Evolutionary conservation across 1,140 invertebrate genomes (phyloP).

Genomic region (Bombus sylvicola): DNA sequence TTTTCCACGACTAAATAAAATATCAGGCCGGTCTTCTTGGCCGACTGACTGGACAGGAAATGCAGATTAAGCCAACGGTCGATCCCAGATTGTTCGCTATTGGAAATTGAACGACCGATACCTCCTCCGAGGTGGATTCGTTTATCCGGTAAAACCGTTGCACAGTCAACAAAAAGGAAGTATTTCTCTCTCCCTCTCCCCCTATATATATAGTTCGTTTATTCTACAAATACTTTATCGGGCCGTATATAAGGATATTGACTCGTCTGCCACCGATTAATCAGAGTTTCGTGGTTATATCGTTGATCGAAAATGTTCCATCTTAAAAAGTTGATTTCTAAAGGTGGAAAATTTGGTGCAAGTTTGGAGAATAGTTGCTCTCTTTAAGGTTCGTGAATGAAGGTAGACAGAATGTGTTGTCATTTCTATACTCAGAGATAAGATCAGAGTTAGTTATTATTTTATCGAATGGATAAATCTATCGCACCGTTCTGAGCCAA

Average conservation of each 20-base stretch:
- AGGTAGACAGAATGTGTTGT: too few relatives aligned
- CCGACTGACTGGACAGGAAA: conserved; percentile 26
- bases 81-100: background rate
- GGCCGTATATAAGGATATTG: background rate
- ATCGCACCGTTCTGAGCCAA: too few relatives aligned
- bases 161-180: background rate
- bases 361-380: too few relatives aligned
- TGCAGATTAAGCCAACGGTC: conserved; percentile 30
- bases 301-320: background rate
- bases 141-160: conserved; percentile 27
- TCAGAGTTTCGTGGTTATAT: background rate
- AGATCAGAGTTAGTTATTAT: too few relatives aligned
- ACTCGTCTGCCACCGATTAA: conserved; percentile 13
- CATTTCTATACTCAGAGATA: too few relatives aligned
- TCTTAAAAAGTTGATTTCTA: background rate
- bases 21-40: conserved; percentile 24
- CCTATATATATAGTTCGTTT: background rate
- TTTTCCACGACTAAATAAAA: conserved; percentile 41
- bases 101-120: conserved; percentile 35
- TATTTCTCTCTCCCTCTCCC: background rate
- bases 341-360: background rate
- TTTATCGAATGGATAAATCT: too few relatives aligned
- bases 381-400: too few relatives aligned
- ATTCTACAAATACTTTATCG: conserved; percentile 5
- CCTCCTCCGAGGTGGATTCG: conserved; percentile 13